Evolutionary conservation across 2,797 vertebrate species (phyloP), one percentile per base, ranked within the genome.

Genomic region (Podarcis lilfordi): DNA sequence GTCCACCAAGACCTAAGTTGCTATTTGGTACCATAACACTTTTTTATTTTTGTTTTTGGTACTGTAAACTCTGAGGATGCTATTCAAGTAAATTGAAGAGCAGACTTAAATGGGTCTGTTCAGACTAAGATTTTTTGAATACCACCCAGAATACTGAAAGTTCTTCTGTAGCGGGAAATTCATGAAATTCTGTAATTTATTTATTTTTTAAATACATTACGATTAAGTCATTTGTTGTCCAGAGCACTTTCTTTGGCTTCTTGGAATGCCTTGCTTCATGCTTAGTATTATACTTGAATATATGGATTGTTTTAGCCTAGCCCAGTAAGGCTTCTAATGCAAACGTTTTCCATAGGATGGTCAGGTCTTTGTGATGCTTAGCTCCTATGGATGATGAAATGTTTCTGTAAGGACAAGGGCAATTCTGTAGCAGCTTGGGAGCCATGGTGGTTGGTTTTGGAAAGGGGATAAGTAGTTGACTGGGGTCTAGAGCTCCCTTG

Each of bases 211-310:
- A 80, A 88, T 81, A 68, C 19, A 6, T 80, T 89, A 50, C 86
- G 1, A 3, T 0, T 1, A 88, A 64, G 59, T 15, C 69, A 5
- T 3, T 66, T 9, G 89, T 79, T 21, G 2, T 66, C 19, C 50
- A 15, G 59, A 75, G 2, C 68, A 0, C 88, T 64, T 92, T 43
- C 2, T 81, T 87, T 8, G 45, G 43, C 5, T 69, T 88, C 80
- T 66, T 50, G 91, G 66, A 90, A 81, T 59, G 37, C 61, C 77
- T 59, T 72, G 80, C 87, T 90, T 32, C 76, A 19, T 75, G 69
- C 43, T 17, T 55, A 40, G 61, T 45, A 35, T 69, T 69, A 40
- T 37, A n/a, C 2, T 5, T 71, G 32, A 21, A 40, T n/a, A n/a
- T 43, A 37, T 29, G 37, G 19, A 74, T 85, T 37, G 74, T 29